These are phyloP conservation scores for Drosophila suboccidentalis DNA, from an alignment of 2,888 invertebrate species.

Conservation along the genomic window DNA sequence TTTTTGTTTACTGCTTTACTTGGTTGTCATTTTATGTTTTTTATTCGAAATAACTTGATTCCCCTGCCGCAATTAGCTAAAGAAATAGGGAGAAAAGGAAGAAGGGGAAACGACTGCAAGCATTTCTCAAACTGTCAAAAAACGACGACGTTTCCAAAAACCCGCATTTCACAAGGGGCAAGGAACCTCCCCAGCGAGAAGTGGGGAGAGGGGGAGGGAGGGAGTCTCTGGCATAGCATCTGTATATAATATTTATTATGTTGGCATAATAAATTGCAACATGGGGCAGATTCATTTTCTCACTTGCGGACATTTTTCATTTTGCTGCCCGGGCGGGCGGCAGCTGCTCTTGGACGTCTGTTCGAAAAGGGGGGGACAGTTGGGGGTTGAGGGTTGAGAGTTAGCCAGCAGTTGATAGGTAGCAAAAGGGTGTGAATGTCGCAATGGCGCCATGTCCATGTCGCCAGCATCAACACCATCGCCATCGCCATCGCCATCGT, in stretches of 20 bases:
- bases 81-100: slow-evolving; percentile 3
- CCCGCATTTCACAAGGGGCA: slow-evolving; percentile 29
- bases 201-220: slow-evolving; percentile 8
- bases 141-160: slow-evolving; percentile 33
- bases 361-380: slow-evolving; percentile 11
- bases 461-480: slow-evolving; percentile 37
- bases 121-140: slow-evolving; percentile 69
- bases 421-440: slow-evolving; percentile 48
- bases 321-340: slow-evolving; percentile 56
- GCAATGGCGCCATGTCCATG: slow-evolving; percentile 64
- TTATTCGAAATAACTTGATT: slow-evolving; percentile 21
- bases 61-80: slow-evolving; percentile 55
- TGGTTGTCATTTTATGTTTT: background rate
- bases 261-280: slow-evolving; percentile 82
- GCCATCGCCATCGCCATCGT: slow-evolving; percentile 2
- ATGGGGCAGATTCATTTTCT: slow-evolving; percentile 81
- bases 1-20: slow-evolving; percentile 10
- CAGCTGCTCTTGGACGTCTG: slow-evolving; percentile 69
- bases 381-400: slow-evolving; percentile 5
- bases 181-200: slow-evolving; percentile 23
- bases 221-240: slow-evolving; percentile 58
- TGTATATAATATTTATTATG: slow-evolving; percentile 81
- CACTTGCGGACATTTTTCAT: slow-evolving; percentile 82
- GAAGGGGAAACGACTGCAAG: slow-evolving; percentile 14
- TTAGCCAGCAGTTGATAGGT: slow-evolving; percentile 45